Evolutionary conservation across 2,113 vertebrate genomes (phyloP), one percentile per base, ranked within the genome.

Genomic region (Ictalurus furcatus): DNA sequence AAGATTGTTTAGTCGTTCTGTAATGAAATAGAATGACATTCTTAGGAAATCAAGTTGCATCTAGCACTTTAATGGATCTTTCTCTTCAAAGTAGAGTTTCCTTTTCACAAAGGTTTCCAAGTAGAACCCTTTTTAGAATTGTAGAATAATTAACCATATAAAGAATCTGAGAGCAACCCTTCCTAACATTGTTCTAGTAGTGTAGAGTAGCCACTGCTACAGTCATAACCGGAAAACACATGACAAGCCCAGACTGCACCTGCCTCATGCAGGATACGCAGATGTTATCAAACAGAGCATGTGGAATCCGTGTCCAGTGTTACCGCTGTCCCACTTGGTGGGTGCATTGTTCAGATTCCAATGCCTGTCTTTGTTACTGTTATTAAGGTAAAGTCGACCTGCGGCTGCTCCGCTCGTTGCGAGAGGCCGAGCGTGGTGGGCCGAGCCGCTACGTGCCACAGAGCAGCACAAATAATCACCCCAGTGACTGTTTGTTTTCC

Each of bases 331-430:
- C 69, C 54, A 78, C 89, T 78, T 89, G 82, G 56, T 78, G 63
- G 65, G 69, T 86, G 56, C 91, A 91, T 92, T 90, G 88, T 90
- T 92, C 52, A 74, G 73, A 93, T 92, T 93, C 92, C 91, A 87
- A 34, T 28, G 76, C 61, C 58, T 89, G 84, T 91, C 90, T 85
- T 91, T 91, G 30, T 90, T 92, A 89, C 91, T 91, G 86, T 91
- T 93, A 82, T 89, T 88, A 91, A 89, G 88, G 88, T 85, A 88
- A 90, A 90, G 83, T 88, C 40, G 44, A 88, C 71, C 79, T 44
- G 25, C 59, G 59, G 67, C 80, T 81, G 82, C 86, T 86, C 63
- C 59, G 63, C 83, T 82, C n/a, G 52, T 76, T 69, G 74, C 34
- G 17, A 79, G 65, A 82, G 85, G n/a, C 61, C 63, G 37, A 71